Evolutionary conservation across 2,113 vertebrate species (phyloP), one percentile per base, ranked within the genome.

Genomic region (Sisor rabdophorus): DNA sequence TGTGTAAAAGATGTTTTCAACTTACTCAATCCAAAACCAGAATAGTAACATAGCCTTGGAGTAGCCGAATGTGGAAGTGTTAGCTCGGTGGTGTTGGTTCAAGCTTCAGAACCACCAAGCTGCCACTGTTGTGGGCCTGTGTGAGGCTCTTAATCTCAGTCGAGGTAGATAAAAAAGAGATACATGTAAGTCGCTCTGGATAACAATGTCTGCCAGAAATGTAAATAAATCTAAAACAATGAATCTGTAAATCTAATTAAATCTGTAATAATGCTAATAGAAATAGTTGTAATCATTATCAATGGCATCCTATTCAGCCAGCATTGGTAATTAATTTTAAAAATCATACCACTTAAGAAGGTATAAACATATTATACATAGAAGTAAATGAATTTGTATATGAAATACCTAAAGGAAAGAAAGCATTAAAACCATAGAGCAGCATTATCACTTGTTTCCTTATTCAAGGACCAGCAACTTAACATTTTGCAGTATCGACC

Each of bases 391-490:
- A 22, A 44, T 40, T 22, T 32, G 24, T 4, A 48, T 16, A 24
- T 15, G 40, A 4, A 15, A 67, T n/a, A 13, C n/a, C 40, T 67
- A 24, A 48, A 16, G 6, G 13, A 40, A 47, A 16, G 20, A n/a
- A 67, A 67, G 40, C 36, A 67, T 47, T 48, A 22, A 48, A 67
- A 26, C 4, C 40, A 24, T 26, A 48, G 47, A 67, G 8, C 24
- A 67, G 64, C 64, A 48, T 67, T 22, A 48, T 8, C 64, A 26
- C 13, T 26, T 52, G 47, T 68, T 68, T 68, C 65, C 28, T 28
- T 47, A 52, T 68, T 24, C 19, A 24, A 26, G 16, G 24, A 50
- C 26, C 47, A 26, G 24, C 65, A 20, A 26, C 65, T 20, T 12
- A 52, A 17, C 47, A 52, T 28, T 26, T 20, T 30, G 24, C 65